Evolutionary conservation across 2,888 invertebrate species (phyloP).

Genomic region (Ectropis crepuscularia): DNA sequence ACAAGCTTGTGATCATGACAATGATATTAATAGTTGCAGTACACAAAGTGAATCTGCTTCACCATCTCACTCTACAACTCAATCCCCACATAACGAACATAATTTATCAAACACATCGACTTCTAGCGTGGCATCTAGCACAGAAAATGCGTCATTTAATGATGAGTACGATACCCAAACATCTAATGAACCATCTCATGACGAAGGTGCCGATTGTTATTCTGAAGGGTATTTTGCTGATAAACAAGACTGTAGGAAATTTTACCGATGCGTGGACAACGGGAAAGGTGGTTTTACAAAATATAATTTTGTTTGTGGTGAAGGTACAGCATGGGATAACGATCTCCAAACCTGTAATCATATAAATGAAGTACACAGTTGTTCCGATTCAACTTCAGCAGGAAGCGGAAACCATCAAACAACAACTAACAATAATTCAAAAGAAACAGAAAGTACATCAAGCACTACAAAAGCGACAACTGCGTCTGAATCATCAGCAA

Average conservation of each 20-base stretch:
- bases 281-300: constrained; percentile 75
- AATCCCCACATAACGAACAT: constrained; percentile 39
- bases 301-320: constrained; percentile 83
- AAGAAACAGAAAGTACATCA: constrained; percentile 39
- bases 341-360: constrained; percentile 82
- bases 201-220: constrained; percentile 55
- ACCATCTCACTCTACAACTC: constrained; percentile 41
- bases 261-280: constrained; percentile 79
- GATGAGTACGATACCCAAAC: constrained; percentile 48
- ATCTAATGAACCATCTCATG: constrained; percentile 41
- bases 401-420: constrained; percentile 47
- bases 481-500: constrained; percentile 43
- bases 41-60: constrained; percentile 46
- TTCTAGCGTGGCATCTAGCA: constrained; percentile 36
- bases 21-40: constrained; percentile 52
- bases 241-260: constrained; percentile 76
- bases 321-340: constrained; percentile 85
- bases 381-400: constrained; percentile 45
- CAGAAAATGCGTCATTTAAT: constrained; percentile 38
- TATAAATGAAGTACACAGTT: constrained; percentile 72
- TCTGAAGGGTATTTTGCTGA: constrained; percentile 78
- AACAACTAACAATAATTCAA: constrained; percentile 55
- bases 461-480: constrained; percentile 42
- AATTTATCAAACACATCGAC: constrained; percentile 37
- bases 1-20: constrained; percentile 80